Evolutionary conservation across 1,140 invertebrate species (phyloP).

Genomic region (Leptinotarsa lineolata): DNA sequence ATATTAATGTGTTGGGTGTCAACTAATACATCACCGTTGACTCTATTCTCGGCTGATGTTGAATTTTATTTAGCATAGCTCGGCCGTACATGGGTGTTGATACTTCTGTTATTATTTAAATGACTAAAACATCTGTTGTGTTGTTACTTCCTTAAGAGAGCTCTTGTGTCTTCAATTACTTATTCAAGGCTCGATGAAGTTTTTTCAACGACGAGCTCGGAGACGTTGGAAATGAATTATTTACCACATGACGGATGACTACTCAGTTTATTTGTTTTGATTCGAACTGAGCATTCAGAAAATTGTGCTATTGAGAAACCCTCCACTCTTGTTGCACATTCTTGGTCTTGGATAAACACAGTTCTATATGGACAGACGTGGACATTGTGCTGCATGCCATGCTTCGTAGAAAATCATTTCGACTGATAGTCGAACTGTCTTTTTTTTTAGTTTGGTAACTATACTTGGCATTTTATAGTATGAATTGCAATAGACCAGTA

Average conservation of each 20-base stretch:
- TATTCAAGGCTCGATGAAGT: not conserved
- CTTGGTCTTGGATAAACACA: no score
- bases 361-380: no score
- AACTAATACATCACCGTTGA: not conserved
- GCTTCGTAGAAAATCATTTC: no score
- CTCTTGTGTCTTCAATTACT: constrained; percentile 1
- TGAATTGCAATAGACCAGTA: no score
- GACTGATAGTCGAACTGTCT: no score
- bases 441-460: no score
- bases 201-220: not conserved
- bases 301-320: no score
- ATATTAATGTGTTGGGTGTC: constrained; percentile 5
- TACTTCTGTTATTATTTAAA: constrained; percentile 6
- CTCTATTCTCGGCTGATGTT: not conserved
- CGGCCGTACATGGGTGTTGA: not conserved
- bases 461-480: no score
- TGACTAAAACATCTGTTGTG: not conserved
- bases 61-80: not conserved
- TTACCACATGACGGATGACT: not conserved
- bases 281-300: no score
- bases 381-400: no score
- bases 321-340: no score
- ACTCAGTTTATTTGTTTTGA: not conserved
- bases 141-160: not conserved
- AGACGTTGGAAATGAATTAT: not conserved